These are phyloP conservation scores for Ispidina picta DNA, from an alignment of 2,797 vertebrate genomes.

Conservation along the genomic window DNA sequence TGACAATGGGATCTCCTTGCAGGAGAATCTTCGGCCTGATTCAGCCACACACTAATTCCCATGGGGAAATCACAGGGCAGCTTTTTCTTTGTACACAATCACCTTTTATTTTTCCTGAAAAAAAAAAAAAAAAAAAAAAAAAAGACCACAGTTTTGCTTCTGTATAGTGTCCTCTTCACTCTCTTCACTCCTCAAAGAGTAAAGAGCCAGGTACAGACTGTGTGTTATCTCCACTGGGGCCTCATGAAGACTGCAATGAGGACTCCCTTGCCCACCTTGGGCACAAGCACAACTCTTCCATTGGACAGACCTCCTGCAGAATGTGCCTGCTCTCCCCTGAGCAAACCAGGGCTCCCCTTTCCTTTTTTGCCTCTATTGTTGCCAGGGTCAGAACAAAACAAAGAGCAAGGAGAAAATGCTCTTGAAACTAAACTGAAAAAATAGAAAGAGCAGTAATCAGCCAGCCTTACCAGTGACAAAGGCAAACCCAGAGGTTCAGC, in stretches of 20 bases:
- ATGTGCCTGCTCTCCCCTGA: rapidly evolving
- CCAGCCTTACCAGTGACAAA: background rate
- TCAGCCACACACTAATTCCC: background rate
- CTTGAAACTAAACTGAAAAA: background rate
- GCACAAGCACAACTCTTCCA: background rate
- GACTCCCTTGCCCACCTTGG: background rate
- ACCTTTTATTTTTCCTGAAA: background rate
- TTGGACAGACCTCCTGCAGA: background rate
- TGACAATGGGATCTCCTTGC: background rate
- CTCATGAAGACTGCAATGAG: background rate
- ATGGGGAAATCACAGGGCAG: background rate
- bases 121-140: background rate
- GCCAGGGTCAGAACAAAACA: background rate
- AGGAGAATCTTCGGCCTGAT: background rate
- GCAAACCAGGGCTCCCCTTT: background rate
- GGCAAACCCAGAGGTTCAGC: background rate
- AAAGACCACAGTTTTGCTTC: background rate
- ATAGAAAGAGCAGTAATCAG: background rate
- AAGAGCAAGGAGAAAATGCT: background rate
- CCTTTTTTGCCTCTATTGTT: background rate
- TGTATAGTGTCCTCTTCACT: background rate
- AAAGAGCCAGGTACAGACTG: background rate
- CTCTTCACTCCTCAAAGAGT: background rate
- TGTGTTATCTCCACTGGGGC: background rate
- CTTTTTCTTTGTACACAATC: background rate